phyloP scores from a whole-genome alignment of 2,113 vertebrate species.

The Perca flavescens region DNA sequence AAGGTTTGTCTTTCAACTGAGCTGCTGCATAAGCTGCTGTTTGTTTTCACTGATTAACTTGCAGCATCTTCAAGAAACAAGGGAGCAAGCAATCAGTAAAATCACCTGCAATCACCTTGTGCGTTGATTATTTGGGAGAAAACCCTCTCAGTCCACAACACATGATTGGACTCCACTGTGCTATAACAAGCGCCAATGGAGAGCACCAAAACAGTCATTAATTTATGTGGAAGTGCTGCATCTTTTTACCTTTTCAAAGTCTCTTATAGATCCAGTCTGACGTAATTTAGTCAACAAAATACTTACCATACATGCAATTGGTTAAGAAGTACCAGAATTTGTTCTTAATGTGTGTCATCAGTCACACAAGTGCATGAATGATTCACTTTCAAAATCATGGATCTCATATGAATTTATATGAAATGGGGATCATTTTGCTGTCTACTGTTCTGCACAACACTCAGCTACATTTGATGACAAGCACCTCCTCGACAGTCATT shows the following conservation, averaged over 20 bases:
- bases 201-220: conserved; percentile 39
- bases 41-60: conserved; percentile 38
- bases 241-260: not conserved
- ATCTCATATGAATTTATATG: conserved; percentile 34
- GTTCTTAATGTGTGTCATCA: conserved; percentile 36
- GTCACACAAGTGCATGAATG: conserved; percentile 29
- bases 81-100: conserved; percentile 42
- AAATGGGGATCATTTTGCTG: conserved; percentile 17
- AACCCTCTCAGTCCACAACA: conserved; percentile 20
- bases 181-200: conserved; percentile 11
- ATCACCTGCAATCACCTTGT: conserved; percentile 49
- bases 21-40: not conserved
- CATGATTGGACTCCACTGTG: conserved; percentile 37
- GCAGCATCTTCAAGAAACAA: conserved; percentile 6
- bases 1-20: not conserved
- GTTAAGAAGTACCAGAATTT: conserved; percentile 9
- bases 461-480: conserved; percentile 22
- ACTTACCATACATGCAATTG: not conserved
- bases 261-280: not conserved
- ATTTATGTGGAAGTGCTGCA: not conserved
- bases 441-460: conserved; percentile 22
- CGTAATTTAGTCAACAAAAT: conserved; percentile 25
- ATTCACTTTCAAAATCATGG: conserved; percentile 40
- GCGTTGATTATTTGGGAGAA: conserved; percentile 33
- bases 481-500: conserved; percentile 16